These are phyloP conservation scores for Battus philenor DNA, from an alignment of 1,140 invertebrate genomes.

Conservation along the genomic window DNA sequence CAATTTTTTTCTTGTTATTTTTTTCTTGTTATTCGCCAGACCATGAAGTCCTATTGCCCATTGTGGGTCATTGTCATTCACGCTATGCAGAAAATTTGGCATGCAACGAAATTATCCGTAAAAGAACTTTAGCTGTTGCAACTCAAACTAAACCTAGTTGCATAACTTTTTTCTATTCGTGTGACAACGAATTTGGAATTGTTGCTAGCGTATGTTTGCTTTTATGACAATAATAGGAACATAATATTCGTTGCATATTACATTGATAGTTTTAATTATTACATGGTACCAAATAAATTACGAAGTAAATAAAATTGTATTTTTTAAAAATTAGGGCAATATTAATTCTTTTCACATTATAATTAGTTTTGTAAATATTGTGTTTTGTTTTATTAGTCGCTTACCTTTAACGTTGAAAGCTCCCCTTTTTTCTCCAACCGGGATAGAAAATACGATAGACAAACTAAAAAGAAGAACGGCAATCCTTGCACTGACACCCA, in stretches of 20 bases:
- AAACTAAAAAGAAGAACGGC: constrained; percentile 47
- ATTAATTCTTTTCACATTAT: too few species aligned
- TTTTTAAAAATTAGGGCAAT: too few species aligned
- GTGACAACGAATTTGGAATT: not conserved
- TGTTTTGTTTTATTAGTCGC: constrained; percentile 7
- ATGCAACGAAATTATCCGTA: constrained; percentile 55
- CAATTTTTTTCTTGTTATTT: too few species aligned
- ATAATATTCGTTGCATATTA: too few species aligned
- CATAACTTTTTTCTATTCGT: constrained; percentile 34
- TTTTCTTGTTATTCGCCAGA: constrained; percentile 3
- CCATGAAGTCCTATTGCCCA: constrained; percentile 29
- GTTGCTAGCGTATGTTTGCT: not conserved
- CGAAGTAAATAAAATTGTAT: too few species aligned
- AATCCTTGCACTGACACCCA: constrained; percentile 67
- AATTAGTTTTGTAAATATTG: not conserved
- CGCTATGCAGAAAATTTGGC: constrained; percentile 47
- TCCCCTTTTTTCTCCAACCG: constrained; percentile 39
- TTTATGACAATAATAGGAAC: too few species aligned
- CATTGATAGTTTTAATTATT: too few species aligned
- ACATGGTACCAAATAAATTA: too few species aligned
- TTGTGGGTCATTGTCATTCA: constrained; percentile 66
- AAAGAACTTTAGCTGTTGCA: constrained; percentile 54
- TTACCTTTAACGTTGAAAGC: constrained; percentile 41
- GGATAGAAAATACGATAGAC: constrained; percentile 48
- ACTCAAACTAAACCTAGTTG: constrained; percentile 49